phyloP scores from a whole-genome alignment of 2,888 invertebrate species.

The Anaspis maculata region DNA sequence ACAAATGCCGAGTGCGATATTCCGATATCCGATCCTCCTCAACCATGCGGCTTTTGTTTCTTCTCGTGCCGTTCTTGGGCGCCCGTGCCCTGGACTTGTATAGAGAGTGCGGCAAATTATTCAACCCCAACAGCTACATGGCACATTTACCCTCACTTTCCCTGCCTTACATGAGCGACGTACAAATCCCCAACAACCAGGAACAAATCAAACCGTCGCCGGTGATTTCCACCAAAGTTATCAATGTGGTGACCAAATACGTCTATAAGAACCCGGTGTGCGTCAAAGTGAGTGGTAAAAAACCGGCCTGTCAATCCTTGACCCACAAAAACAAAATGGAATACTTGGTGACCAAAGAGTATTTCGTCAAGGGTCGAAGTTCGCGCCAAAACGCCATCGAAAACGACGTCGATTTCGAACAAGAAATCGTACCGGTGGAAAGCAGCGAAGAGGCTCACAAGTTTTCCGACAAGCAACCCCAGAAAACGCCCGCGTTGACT shows the following conservation, averaged over 20 bases:
- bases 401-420: slow-evolving; percentile 14
- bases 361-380: slow-evolving; percentile 30
- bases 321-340: slow-evolving; percentile 22
- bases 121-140: slow-evolving; percentile 34
- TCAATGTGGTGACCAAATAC: slow-evolving; percentile 36
- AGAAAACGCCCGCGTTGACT: slow-evolving; percentile 26
- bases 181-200: slow-evolving; percentile 26
- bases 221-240: slow-evolving; percentile 34
- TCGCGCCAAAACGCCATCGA: no score
- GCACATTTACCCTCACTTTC: slow-evolving; percentile 32
- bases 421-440: slow-evolving; percentile 14
- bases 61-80: no score
- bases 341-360: slow-evolving; percentile 33
- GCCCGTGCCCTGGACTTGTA: no score
- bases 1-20: slow-evolving; percentile 18
- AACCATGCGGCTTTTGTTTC: no score
- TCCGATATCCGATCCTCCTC: no score
- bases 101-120: slow-evolving; percentile 29
- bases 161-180: slow-evolving; percentile 32
- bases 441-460: slow-evolving; percentile 24
- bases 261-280: slow-evolving; percentile 37
- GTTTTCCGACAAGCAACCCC: slow-evolving; percentile 13
- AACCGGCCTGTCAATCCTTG: slow-evolving; percentile 20
- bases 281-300: slow-evolving; percentile 32
- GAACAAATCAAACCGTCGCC: slow-evolving; percentile 36